Evolutionary conservation across 2,797 vertebrate genomes (phyloP), one percentile per base, ranked within the genome.

Genomic region (Sebastes dallii): DNA sequence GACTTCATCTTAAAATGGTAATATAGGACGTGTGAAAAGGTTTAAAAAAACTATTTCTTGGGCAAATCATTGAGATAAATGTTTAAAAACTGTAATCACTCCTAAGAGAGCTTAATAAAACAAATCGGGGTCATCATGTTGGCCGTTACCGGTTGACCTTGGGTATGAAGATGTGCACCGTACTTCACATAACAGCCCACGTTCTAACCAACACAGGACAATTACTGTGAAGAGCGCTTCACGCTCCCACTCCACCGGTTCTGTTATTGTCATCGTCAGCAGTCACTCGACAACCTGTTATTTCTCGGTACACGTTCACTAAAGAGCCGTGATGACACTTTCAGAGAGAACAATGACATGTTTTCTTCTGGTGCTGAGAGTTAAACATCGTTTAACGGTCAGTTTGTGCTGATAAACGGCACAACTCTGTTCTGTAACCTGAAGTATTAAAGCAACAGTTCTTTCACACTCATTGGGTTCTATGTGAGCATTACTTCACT

Each of bases 191-290:
- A 67, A 39, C 75, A 84, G 66, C 87, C 91, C 88, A 91, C 91
- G 80, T 65, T 73, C 50, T 30, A 70, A 75, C 58, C 66, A 84
- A 75, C 77, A 77, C 59, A 78, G 75, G 30, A 69, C 83, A 87
- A 90, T 90, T 92, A 91, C 66, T 71, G 4, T 82, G 71, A 79
- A 90, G 90, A 75, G 90, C 34, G 12, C 89, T 90, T 78, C 62
- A 89, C 70, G 66, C 78, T 77, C 82, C 89, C 87, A 91, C 91
- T 89, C 76, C 69, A 86, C 36, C 78, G 78, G 22, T 76, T 88
- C 70, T 86, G 22, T 75, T 69, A 71, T 74, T 68, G 81, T 83
- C 89, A 79, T 55, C 67, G 75, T 80, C 83, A 75, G 56, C 24
- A 1, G 58, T 78, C 89, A 85, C 78, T 86, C 81, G 73, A 89